phyloP scores from a whole-genome alignment of 2,113 vertebrate species.

The Typhlomys cinereus region DNA sequence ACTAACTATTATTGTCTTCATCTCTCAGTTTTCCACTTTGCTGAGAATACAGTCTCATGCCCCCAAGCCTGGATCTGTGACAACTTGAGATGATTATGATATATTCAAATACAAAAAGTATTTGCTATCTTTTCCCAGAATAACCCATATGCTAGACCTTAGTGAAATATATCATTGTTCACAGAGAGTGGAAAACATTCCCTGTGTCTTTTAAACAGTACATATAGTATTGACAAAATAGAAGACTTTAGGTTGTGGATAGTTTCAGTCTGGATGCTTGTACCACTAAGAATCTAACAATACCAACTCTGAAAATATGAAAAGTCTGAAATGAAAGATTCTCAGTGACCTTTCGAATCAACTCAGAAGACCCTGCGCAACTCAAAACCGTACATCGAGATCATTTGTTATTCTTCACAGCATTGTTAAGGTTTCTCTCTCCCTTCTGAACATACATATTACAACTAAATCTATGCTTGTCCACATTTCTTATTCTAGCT shows the following conservation, averaged over 20 bases:
- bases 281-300: conserved; percentile 53
- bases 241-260: conserved; percentile 59
- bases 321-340: conserved; percentile 57
- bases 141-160: not conserved
- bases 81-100: not conserved
- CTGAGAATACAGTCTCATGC: not conserved
- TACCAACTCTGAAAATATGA: conserved; percentile 60
- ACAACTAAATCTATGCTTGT: not conserved
- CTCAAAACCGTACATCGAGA: not conserved
- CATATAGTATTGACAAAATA: conserved; percentile 24
- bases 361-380: conserved; percentile 28
- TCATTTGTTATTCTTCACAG: not conserved
- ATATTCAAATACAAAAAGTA: not conserved
- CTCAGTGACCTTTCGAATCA: conserved; percentile 69
- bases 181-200: conserved; percentile 45
- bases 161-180: not conserved
- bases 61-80: not conserved
- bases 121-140: not conserved
- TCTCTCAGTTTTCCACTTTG: no score
- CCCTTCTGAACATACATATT: not conserved
- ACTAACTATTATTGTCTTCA: not conserved
- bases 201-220: conserved; percentile 26
- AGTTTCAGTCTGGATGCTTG: conserved; percentile 38
- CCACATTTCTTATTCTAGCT: not conserved
- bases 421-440: not conserved